Conservation (phyloP, 1,140 invertebrate genomes). For the Oedothorax gibbosus region DNA sequence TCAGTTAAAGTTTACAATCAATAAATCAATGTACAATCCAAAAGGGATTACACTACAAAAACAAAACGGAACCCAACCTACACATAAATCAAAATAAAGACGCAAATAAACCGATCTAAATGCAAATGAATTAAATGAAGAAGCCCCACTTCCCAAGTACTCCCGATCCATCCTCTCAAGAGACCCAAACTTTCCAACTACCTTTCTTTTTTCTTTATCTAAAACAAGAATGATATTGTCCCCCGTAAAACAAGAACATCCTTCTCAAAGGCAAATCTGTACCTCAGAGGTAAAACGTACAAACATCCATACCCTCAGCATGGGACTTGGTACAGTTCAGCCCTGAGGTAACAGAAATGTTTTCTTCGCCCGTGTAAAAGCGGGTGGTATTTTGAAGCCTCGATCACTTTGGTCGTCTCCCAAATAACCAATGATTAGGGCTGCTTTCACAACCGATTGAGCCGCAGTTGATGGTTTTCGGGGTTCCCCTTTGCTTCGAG, state of each 20-base stretch:
- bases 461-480: conserved; percentile 48
- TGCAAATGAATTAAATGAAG: conserved; percentile 57
- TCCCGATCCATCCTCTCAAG: neutral
- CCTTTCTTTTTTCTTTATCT: conserved; percentile 7
- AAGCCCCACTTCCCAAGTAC: conserved; percentile 10
- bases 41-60: too few relatives aligned
- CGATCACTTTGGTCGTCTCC: conserved; percentile 16
- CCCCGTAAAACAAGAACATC: conserved; percentile 45
- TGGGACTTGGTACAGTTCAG: neutral
- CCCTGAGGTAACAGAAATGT: conserved; percentile 1
- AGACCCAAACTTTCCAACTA: conserved; percentile 33
- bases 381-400: conserved; percentile 32
- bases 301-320: too few relatives aligned
- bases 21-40: too few relatives aligned
- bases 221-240: conserved; percentile 18
- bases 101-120: conserved; percentile 58
- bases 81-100: neutral
- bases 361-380: conserved; percentile 3
- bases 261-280: neutral
- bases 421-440: conserved; percentile 59
- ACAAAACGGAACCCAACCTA: neutral
- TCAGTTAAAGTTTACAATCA: too few relatives aligned
- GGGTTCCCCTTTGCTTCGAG: neutral
- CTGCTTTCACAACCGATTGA: conserved; percentile 58
- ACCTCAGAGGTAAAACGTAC: neutral